Evolutionary conservation across 2,113 vertebrate species (phyloP).

Genomic region (Otus sunia): DNA sequence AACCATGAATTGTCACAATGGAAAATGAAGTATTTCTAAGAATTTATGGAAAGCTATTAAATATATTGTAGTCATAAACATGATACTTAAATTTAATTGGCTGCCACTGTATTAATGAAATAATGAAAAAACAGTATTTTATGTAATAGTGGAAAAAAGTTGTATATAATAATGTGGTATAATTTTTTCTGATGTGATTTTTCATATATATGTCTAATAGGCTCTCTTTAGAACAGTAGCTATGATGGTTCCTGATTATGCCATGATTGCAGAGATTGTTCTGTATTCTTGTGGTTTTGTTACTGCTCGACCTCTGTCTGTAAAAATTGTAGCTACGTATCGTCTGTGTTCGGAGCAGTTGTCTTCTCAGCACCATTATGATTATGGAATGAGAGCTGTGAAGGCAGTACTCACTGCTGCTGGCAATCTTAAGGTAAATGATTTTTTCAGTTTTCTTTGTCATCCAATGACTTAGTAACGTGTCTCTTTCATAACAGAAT

Average conservation of each 20-base stretch:
- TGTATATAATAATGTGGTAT: neutral
- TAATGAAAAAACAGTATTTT: neutral
- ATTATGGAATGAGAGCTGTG: conserved; percentile 91
- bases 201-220: conserved; percentile 43
- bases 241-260: conserved; percentile 95
- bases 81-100: neutral
- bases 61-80: neutral
- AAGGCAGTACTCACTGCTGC: conserved; percentile 91
- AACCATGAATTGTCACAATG: neutral
- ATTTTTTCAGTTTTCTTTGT: neutral
- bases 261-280: conserved; percentile 92
- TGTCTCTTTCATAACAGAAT: neutral
- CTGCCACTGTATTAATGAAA: neutral
- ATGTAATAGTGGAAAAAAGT: neutral
- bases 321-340: conserved; percentile 90
- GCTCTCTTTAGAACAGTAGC: conserved; percentile 90
- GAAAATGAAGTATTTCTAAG: neutral
- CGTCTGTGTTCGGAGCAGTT: conserved; percentile 88
- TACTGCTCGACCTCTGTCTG: conserved; percentile 84
- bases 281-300: conserved; percentile 92
- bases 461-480: neutral
- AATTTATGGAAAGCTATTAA: neutral
- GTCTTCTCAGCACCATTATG: conserved; percentile 89
- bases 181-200: neutral
- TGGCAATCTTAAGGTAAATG: conserved; percentile 87